Conservation (phyloP, 1,140 invertebrate genomes). For the Papilio polytes region DNA sequence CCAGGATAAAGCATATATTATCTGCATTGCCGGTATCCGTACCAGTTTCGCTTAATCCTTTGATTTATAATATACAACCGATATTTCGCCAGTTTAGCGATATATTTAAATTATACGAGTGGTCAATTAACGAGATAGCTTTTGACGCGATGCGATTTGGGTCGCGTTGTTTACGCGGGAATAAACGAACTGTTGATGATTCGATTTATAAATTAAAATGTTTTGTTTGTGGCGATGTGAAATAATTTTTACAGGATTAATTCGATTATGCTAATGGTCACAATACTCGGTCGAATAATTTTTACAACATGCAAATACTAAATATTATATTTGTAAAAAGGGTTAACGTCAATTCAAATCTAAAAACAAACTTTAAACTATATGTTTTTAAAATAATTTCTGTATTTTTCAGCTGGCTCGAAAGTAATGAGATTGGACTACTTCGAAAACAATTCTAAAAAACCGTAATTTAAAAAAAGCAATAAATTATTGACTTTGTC, state of each 20-base stretch:
- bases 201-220: slow-evolving; percentile 42
- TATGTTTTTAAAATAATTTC: too few species aligned
- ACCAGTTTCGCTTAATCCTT: slow-evolving; percentile 76
- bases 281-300: not conserved
- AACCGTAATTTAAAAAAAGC: not conserved
- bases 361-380: too few species aligned
- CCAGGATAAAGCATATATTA: slow-evolving; percentile 75
- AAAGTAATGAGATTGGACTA: not conserved
- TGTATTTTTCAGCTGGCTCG: too few species aligned
- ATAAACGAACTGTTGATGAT: slow-evolving; percentile 55
- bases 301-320: not conserved
- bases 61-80: slow-evolving; percentile 79
- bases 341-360: too few species aligned
- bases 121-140: slow-evolving; percentile 82
- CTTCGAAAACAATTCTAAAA: not conserved
- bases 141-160: slow-evolving; percentile 63
- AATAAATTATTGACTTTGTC: not conserved
- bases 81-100: slow-evolving; percentile 74
- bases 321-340: not conserved
- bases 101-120: slow-evolving; percentile 81
- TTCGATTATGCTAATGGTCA: not conserved
- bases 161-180: slow-evolving; percentile 52
- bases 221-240: slow-evolving; percentile 30
- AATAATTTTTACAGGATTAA: slow-evolving; percentile 32
- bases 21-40: slow-evolving; percentile 76